Evolutionary conservation across 2,113 vertebrate species (phyloP).

Genomic region (Gambusia holbrooki): DNA sequence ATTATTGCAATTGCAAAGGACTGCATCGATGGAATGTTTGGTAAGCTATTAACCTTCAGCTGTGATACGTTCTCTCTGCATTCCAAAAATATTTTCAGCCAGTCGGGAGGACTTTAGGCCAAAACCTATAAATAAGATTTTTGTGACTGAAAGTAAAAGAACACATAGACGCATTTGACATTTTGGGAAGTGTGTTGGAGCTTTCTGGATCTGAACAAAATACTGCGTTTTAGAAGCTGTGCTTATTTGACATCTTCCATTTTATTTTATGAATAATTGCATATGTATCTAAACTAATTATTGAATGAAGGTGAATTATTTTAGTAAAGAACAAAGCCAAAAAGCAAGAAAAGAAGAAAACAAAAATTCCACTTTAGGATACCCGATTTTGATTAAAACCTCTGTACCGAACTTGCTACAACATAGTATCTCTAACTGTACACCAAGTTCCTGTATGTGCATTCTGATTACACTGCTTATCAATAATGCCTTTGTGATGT

Average conservation of each 20-base stretch:
- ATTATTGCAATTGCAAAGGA: not conserved
- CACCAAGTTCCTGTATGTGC: slow-evolving; percentile 36
- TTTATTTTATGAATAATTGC: not conserved
- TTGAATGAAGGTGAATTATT: not conserved
- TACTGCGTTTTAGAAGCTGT: not conserved
- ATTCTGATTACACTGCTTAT: slow-evolving; percentile 67
- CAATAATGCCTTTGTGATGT: slow-evolving; percentile 58
- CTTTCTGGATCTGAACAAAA: not conserved
- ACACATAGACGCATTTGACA: no score
- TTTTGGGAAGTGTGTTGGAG: no score
- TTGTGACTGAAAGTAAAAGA: not conserved
- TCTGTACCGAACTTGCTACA: slow-evolving; percentile 31
- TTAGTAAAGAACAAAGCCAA: slow-evolving; percentile 39
- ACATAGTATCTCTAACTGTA: slow-evolving; percentile 35
- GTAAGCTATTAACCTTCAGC: not conserved
- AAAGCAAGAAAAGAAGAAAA: not conserved
- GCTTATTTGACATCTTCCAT: not conserved
- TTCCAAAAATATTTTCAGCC: not conserved
- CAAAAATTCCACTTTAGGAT: slow-evolving; percentile 20
- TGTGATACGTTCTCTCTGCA: not conserved
- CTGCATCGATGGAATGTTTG: not conserved
- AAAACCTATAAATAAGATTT: not conserved
- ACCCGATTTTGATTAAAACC: slow-evolving; percentile 60
- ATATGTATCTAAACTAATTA: not conserved
- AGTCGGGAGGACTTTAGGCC: not conserved